A percentile compares a stretch with the other conserved stretches of the same genome.
Evolutionary conservation across 2,888 invertebrate genomes (phyloP).

Genomic region (Diaphora mendica): DNA sequence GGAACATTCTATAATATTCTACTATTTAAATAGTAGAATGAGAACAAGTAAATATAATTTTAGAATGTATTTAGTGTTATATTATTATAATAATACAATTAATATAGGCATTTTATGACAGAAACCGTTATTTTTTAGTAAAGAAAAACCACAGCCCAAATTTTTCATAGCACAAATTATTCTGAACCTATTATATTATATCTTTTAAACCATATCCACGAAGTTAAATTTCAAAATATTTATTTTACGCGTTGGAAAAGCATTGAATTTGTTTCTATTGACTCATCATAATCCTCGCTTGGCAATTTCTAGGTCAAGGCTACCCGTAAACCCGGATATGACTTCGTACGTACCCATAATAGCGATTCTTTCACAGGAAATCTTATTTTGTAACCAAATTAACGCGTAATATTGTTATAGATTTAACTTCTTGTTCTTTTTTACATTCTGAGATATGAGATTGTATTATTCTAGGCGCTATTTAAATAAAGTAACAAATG

Average conservation of each 20-base stretch:
- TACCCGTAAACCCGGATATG: conserved; percentile 38
- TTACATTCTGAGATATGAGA: background rate
- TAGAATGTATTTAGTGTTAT: background rate
- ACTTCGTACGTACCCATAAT: conserved; percentile 41
- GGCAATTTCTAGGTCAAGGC: conserved; percentile 44
- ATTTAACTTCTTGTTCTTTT: background rate
- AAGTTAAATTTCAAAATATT: conserved; percentile 36
- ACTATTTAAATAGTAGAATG: too few species aligned
- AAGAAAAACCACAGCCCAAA: background rate
- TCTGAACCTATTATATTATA: background rate
- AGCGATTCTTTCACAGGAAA: conserved; percentile 49
- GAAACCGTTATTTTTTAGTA: background rate
- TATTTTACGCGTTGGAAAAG: conserved; percentile 33
- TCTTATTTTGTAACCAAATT: conserved; percentile 46
- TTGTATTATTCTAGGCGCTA: background rate
- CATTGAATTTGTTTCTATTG: conserved; percentile 36
- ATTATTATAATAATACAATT: background rate
- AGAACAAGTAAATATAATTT: too few species aligned
- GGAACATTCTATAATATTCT: background rate
- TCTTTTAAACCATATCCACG: conserved; percentile 9
- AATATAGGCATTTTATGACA: background rate
- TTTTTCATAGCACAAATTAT: background rate
- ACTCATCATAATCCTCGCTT: conserved; percentile 44
- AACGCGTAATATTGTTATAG: conserved; percentile 30
- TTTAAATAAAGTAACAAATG: background rate